A percentile compares a stretch with the other conserved stretches of the same genome.
These are phyloP conservation scores for Lasioglossum albipes DNA, from an alignment of 1,140 invertebrate genomes.

Conservation along the genomic window DNA sequence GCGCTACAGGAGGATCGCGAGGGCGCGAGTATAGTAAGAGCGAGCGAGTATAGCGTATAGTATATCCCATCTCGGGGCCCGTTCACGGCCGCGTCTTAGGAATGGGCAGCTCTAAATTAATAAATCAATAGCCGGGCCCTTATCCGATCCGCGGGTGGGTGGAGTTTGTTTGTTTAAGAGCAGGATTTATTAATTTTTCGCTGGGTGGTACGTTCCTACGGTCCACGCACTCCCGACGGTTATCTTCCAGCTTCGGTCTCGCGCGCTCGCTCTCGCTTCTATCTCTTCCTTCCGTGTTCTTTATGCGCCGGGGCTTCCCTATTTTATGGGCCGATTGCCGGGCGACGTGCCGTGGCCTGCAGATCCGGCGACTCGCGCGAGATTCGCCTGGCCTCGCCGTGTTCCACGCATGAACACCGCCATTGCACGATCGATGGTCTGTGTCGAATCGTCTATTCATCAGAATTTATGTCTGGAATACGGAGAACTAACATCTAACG, in stretches of 20 bases:
- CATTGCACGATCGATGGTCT: neutral
- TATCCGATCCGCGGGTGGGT: conserved; percentile 79
- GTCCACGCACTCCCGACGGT: conserved; percentile 51
- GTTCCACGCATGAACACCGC: neutral
- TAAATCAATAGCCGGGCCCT: conserved; percentile 77
- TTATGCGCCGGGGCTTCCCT: conserved; percentile 51
- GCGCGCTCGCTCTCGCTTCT: conserved; percentile 33
- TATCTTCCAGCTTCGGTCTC: conserved; percentile 49
- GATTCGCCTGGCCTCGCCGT: neutral
- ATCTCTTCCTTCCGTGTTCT: conserved; percentile 62
- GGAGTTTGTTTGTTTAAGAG: conserved; percentile 80
- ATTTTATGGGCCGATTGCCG: conserved; percentile 37
- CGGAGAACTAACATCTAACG: too few relatives aligned
- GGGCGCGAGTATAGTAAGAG: conserved; percentile 55
- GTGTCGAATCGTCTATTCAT: neutral
- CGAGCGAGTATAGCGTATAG: neutral
- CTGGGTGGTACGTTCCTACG: conserved; percentile 76
- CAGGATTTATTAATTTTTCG: conserved; percentile 79
- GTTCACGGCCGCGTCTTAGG: conserved; percentile 67
- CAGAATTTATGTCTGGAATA: too few relatives aligned
- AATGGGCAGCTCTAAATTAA: conserved; percentile 81
- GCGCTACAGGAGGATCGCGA: conserved; percentile 60
- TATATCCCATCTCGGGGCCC: conserved; percentile 32
- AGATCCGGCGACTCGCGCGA: neutral
- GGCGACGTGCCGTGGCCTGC: neutral